Conservation (phyloP, 2,113 vertebrate genomes). For the Neogobius melanostomus region DNA sequence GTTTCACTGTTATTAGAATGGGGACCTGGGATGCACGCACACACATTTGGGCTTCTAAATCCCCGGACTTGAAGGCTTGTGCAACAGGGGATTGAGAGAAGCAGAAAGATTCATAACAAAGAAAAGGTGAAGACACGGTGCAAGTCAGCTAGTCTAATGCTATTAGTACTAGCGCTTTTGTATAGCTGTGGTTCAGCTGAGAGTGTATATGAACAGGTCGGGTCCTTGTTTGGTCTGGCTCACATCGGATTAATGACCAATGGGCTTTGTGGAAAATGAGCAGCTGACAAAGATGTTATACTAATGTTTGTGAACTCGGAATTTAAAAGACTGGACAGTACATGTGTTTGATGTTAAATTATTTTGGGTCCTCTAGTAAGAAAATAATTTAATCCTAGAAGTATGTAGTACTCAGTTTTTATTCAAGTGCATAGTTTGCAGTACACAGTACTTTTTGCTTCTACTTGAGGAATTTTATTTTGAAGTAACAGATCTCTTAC, state of each 20-base stretch:
- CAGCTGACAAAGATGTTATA: no score
- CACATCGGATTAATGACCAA: background rate
- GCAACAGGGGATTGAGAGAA: constrained; percentile 39
- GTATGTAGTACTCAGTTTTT: no score
- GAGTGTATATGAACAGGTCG: background rate
- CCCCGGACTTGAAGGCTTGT: constrained; percentile 51
- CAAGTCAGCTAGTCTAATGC: background rate
- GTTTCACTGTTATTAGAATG: constrained; percentile 78
- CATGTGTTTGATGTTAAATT: background rate
- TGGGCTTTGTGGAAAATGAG: no score
- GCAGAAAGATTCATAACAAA: constrained; percentile 45
- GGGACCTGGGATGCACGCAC: constrained; percentile 66
- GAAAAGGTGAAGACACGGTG: constrained; percentile 24
- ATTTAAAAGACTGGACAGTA: background rate
- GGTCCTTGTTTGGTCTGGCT: no score
- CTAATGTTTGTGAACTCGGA: no score
- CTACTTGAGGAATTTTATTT: no score
- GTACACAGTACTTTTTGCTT: no score
- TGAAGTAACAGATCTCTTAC: no score
- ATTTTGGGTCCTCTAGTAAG: background rate
- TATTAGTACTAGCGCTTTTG: background rate
- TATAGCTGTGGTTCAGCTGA: background rate
- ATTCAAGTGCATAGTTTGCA: no score
- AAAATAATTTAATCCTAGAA: no score
- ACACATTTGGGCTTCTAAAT: constrained; percentile 48